Conservation (phyloP, 1,140 invertebrate species). For the Zaprionus vittiger region DNA sequence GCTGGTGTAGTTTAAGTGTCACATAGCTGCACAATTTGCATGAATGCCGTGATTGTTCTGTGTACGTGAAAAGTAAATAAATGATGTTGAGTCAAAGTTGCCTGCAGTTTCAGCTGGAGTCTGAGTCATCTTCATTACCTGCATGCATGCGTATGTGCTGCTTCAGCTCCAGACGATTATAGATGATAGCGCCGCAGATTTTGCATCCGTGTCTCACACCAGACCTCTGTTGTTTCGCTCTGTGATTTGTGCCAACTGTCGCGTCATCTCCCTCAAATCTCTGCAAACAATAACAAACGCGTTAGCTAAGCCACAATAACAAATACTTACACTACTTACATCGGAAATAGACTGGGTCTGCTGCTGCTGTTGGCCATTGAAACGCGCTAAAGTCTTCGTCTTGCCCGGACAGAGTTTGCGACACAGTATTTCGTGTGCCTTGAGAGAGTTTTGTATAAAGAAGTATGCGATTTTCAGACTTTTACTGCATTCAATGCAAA, state of each 20-base stretch:
- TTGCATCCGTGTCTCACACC: slow-evolving; percentile 60
- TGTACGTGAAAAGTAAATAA: neutral
- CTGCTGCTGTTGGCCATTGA: slow-evolving; percentile 46
- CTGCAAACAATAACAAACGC: slow-evolving; percentile 20
- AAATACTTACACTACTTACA: slow-evolving; percentile 27
- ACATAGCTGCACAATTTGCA: slow-evolving; percentile 69
- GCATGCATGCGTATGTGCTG: slow-evolving; percentile 70
- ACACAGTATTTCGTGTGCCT: slow-evolving; percentile 72
- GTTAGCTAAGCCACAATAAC: neutral
- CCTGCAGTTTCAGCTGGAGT: neutral
- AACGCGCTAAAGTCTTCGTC: slow-evolving; percentile 5
- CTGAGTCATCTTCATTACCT: slow-evolving; percentile 45
- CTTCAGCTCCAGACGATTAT: slow-evolving; percentile 67
- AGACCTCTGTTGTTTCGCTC: slow-evolving; percentile 17
- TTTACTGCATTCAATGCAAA: slow-evolving; percentile 71
- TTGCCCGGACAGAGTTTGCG: slow-evolving; percentile 53
- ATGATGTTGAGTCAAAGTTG: neutral
- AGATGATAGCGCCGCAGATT: slow-evolving; percentile 55
- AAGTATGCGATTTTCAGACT: slow-evolving; percentile 71
- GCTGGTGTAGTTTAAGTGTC: slow-evolving; percentile 50
- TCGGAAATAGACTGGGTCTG: slow-evolving; percentile 25
- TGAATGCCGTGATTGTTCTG: slow-evolving; percentile 35
- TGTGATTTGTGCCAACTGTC: neutral
- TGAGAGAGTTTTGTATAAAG: slow-evolving; percentile 69
- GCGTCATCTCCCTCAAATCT: neutral